A percentile compares a stretch with the other conserved stretches of the same genome.
phyloP scores from a whole-genome alignment of 2,888 invertebrate genomes.

The Drosophila borealis region DNA sequence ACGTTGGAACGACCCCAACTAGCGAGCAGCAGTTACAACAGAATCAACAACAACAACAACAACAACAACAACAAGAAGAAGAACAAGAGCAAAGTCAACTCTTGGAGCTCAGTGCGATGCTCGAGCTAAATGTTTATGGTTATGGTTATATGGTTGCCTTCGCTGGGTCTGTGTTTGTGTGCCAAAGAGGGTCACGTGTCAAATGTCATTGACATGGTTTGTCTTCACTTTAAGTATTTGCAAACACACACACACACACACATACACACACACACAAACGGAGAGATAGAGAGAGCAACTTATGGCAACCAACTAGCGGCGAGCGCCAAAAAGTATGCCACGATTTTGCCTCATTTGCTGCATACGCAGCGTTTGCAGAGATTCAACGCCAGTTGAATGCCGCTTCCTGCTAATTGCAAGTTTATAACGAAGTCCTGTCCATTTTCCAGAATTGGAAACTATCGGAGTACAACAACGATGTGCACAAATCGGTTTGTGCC shows the following conservation, averaged over 20 bases:
- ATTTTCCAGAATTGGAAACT: slow-evolving; percentile 14
- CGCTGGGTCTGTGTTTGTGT: slow-evolving; percentile 20
- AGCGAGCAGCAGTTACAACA: slow-evolving; percentile 38
- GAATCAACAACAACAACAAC: slow-evolving; percentile 29
- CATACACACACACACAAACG: slow-evolving; percentile 8
- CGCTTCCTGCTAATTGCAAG: slow-evolving; percentile 42
- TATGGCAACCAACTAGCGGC: slow-evolving; percentile 31
- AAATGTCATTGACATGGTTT: slow-evolving; percentile 80
- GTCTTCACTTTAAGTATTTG: slow-evolving; percentile 72
- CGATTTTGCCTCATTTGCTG: slow-evolving; percentile 73
- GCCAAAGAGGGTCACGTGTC: slow-evolving; percentile 77
- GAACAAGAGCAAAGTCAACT: slow-evolving; percentile 38
- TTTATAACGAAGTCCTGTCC: slow-evolving; percentile 20
- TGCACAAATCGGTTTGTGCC: too few species aligned
- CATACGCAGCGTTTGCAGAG: slow-evolving; percentile 13
- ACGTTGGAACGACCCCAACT: slow-evolving; percentile 68
- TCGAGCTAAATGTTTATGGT: slow-evolving; percentile 73
- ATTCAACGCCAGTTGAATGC: slow-evolving; percentile 14
- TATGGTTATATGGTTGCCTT: slow-evolving; percentile 63
- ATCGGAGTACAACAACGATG: neutral
- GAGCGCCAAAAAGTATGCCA: slow-evolving; percentile 69
- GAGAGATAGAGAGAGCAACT: slow-evolving; percentile 23
- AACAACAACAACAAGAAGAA: slow-evolving; percentile 31
- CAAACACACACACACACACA: slow-evolving; percentile 44
- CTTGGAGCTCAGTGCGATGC: slow-evolving; percentile 41